Conservation (phyloP, 1,140 invertebrate species). For the Bombus pascuorum region DNA sequence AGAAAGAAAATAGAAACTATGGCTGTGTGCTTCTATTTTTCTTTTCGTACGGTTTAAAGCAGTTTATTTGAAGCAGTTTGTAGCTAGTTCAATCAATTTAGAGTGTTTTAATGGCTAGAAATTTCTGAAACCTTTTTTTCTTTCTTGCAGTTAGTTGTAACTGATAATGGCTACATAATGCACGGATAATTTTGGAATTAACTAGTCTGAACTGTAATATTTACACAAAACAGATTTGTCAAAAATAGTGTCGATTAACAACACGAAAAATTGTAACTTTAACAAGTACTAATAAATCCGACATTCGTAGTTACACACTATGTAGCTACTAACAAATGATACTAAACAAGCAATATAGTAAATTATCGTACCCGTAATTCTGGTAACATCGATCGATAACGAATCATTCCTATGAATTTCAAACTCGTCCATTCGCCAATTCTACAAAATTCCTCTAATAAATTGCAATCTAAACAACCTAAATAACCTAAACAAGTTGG, state of each 20-base stretch:
- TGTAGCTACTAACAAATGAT: constrained; percentile 14
- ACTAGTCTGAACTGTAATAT: not conserved
- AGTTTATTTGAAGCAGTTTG: too few species aligned
- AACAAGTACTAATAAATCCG: not conserved
- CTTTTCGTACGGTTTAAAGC: too few species aligned
- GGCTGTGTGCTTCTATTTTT: not conserved
- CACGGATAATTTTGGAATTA: not conserved
- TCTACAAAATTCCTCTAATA: constrained; percentile 59
- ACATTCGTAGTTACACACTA: constrained; percentile 1
- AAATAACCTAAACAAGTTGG: constrained; percentile 78
- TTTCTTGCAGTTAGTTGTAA: not conserved
- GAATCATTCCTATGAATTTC: not conserved
- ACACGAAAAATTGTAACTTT: not conserved
- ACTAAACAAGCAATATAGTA: not conserved
- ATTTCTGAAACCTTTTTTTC: too few species aligned
- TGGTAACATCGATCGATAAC: constrained; percentile 23
- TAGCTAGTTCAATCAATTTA: too few species aligned
- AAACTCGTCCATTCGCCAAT: not conserved
- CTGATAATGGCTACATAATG: not conserved
- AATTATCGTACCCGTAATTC: constrained; percentile 14
- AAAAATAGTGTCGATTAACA: not conserved
- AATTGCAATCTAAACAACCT: constrained; percentile 61
- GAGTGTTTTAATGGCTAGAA: too few species aligned
- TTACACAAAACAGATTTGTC: not conserved
- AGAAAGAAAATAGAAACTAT: not conserved